Evolutionary conservation across 1,140 invertebrate species (phyloP).

Genomic region (Neodiprion virginianus): DNA sequence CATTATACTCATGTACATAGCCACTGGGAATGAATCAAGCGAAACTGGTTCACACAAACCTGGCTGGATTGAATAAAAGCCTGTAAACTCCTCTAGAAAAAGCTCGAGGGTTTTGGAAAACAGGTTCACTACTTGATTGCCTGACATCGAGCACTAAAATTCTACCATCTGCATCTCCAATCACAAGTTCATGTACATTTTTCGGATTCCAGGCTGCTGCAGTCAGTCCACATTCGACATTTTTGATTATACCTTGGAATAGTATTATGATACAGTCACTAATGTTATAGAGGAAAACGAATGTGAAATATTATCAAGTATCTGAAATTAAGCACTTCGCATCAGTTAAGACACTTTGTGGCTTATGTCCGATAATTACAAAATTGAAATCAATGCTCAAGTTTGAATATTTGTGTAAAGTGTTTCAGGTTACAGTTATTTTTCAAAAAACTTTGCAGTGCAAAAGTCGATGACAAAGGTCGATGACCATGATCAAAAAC

Average conservation of each 20-base stretch:
- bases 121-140: slow-evolving; percentile 27
- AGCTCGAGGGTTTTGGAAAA: slow-evolving; percentile 26
- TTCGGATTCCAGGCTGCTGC: slow-evolving; percentile 44
- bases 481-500: too few relatives aligned
- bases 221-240: slow-evolving; percentile 36
- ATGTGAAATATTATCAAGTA: too few relatives aligned
- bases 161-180: slow-evolving; percentile 46
- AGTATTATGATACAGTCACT: slow-evolving; percentile 9
- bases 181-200: slow-evolving; percentile 41
- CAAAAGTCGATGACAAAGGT: too few relatives aligned
- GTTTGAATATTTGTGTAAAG: too few relatives aligned
- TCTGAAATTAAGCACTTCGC: slow-evolving; percentile 5
- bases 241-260: slow-evolving; percentile 43
- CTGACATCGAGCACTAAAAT: slow-evolving; percentile 47
- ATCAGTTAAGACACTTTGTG: too few relatives aligned
- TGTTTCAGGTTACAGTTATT: too few relatives aligned
- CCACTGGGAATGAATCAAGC: neutral
- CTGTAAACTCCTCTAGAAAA: slow-evolving; percentile 43
- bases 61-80: slow-evolving; percentile 46
- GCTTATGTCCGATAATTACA: too few relatives aligned
- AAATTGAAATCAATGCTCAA: too few relatives aligned
- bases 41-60: slow-evolving; percentile 34
- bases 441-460: too few relatives aligned
- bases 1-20: neutral
- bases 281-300: too few relatives aligned